A percentile compares a stretch with the other conserved stretches of the same genome.
These are phyloP conservation scores for Micromussa lordhowensis DNA, from an alignment of 92 coral and sea anemone species.

Conservation along the genomic window DNA sequence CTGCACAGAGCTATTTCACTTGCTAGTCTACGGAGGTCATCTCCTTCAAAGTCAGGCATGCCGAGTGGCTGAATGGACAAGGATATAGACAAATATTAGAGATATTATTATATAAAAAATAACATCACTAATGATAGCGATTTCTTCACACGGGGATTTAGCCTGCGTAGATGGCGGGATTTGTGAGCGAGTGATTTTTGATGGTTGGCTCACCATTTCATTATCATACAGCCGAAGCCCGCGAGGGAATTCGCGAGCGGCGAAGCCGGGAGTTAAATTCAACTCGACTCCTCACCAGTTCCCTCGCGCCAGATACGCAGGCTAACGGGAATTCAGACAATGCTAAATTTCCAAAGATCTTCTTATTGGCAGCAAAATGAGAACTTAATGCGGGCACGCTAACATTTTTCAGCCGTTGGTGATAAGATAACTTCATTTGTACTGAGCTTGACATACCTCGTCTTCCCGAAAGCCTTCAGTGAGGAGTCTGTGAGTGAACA, in stretches of 20 bases:
- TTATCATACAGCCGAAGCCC: no score
- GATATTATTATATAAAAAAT: not conserved
- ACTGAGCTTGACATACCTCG: slow-evolving; percentile 77
- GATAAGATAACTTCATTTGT: not conserved
- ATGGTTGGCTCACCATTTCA: no score
- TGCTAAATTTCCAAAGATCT: not conserved
- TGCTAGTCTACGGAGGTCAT: slow-evolving; percentile 93
- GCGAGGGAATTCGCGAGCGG: no score
- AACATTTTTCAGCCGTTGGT: not conserved
- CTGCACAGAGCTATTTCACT: slow-evolving; percentile 96
- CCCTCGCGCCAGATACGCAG: no score
- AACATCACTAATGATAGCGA: not conserved
- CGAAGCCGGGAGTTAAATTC: no score
- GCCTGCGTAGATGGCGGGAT: no score
- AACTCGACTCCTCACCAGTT: no score
- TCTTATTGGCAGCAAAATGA: not conserved
- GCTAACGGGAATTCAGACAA: no score
- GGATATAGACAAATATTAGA: not conserved
- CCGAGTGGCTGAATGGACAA: slow-evolving; percentile 72
- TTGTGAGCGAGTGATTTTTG: no score
- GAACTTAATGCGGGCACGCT: not conserved
- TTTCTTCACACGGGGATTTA: not conserved
- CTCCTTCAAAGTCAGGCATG: slow-evolving; percentile 94
- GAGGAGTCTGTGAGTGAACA: slow-evolving; percentile 93
- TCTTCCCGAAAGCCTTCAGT: slow-evolving; percentile 93